These are phyloP conservation scores for Albula glossodonta DNA, from an alignment of 2,113 vertebrate species.

Conservation along the genomic window DNA sequence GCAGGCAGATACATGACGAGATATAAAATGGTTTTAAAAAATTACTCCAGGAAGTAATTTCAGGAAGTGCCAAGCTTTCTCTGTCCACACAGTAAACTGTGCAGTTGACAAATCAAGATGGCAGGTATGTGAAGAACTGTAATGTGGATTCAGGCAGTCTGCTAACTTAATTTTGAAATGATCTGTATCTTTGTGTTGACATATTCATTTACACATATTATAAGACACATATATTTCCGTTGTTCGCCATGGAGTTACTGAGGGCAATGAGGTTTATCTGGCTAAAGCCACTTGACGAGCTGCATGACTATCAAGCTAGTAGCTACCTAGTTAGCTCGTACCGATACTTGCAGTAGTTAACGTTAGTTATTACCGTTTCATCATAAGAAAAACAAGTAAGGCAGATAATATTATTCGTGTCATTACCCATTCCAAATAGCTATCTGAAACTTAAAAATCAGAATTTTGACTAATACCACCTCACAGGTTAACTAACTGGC, in stretches of 20 bases:
- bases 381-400: no score
- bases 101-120: conserved; percentile 76
- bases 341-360: not conserved
- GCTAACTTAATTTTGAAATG: not conserved
- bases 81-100: conserved; percentile 64
- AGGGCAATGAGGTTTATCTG: not conserved
- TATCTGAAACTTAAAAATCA: not conserved
- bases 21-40: not conserved
- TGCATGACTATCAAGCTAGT: conserved; percentile 39
- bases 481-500: not conserved
- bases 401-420: no score
- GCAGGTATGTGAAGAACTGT: conserved; percentile 64
- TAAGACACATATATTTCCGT: not conserved
- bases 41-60: conserved; percentile 57
- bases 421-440: not conserved
- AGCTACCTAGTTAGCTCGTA: conserved; percentile 48
- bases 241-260: not conserved
- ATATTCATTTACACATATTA: not conserved
- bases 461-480: not conserved
- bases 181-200: not conserved
- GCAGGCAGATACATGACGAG: not conserved
- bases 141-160: conserved; percentile 28
- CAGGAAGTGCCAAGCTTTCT: conserved; percentile 65
- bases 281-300: not conserved
- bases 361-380: not conserved